Evolutionary conservation across 2,888 invertebrate species (phyloP).

Genomic region (Myopa testacea): DNA sequence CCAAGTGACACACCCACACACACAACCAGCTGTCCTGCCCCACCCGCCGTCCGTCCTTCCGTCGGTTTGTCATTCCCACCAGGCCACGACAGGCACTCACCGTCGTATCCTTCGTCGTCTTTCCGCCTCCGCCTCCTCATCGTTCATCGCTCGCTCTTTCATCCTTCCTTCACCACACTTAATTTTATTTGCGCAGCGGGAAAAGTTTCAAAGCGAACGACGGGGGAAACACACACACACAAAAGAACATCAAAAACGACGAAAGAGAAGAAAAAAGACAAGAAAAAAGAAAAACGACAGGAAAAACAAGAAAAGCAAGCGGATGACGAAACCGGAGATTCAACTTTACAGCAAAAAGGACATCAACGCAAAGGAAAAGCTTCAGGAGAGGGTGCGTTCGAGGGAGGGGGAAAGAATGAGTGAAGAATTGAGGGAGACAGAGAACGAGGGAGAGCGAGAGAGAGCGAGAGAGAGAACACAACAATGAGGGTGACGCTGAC

Average conservation of each 20-base stretch:
- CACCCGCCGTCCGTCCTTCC: not conserved
- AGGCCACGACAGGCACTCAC: not conserved
- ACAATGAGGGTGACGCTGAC: not conserved
- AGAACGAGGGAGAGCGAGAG: not conserved
- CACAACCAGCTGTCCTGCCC: not conserved
- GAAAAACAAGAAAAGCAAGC: not conserved
- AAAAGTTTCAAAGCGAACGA: not conserved
- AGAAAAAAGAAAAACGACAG: not conserved
- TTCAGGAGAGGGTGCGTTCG: not conserved
- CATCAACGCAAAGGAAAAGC: not conserved
- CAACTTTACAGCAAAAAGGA: constrained; percentile 1
- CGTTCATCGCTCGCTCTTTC: constrained; percentile 2
- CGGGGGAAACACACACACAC: not conserved
- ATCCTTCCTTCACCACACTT: constrained; percentile 15
- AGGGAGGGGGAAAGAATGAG: not conserved
- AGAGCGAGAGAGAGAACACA: not conserved
- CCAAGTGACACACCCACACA: not conserved
- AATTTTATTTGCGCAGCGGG: constrained; percentile 29
- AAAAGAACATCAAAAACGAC: not conserved
- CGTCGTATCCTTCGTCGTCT: not conserved
- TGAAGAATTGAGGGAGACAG: not conserved
- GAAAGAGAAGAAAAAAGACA: not conserved
- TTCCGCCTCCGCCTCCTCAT: not conserved
- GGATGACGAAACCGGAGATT: constrained; percentile 25
- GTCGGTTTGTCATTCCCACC: not conserved